A percentile compares a stretch with the other conserved stretches of the same genome.
Evolutionary conservation across 2,888 invertebrate genomes (phyloP).

Genomic region (Caenorhabditis sp.): DNA sequence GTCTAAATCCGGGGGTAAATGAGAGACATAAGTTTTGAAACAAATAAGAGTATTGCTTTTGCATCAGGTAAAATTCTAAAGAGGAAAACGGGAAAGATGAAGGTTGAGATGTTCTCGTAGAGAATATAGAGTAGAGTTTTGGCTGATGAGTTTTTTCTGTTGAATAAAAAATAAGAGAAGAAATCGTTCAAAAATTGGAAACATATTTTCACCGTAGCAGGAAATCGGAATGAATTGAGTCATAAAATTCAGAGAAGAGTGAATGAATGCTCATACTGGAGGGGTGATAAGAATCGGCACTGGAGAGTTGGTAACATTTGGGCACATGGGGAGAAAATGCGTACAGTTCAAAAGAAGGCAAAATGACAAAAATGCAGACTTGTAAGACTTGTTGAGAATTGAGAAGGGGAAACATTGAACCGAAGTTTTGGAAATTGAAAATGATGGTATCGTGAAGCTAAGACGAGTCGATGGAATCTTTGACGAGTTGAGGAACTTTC

Average conservation of each 20-base stretch:
- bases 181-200: conserved; percentile 36
- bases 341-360: conserved; percentile 37
- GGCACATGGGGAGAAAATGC: conserved; percentile 29
- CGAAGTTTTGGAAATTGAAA: conserved; percentile 3
- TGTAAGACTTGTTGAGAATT: conserved; percentile 46
- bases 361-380: conserved; percentile 50
- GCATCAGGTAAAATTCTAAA: conserved; percentile 38
- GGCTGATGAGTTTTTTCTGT: neutral
- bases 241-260: conserved; percentile 51
- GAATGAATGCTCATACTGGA: conserved; percentile 28
- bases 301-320: conserved; percentile 21
- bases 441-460: conserved; percentile 18
- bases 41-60: conserved; percentile 32
- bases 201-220: conserved; percentile 64
- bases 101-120: conserved; percentile 48
- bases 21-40: neutral
- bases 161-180: neutral
- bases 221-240: conserved; percentile 64
- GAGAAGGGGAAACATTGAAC: conserved; percentile 8
- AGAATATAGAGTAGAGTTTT: conserved; percentile 10
- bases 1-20: conserved; percentile 11
- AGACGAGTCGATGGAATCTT: conserved; percentile 71
- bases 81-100: conserved; percentile 21
- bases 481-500: conserved; percentile 74
- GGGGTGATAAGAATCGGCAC: conserved; percentile 43